Conservation (phyloP, 2,888 invertebrate species). For the Nowickia ferox region DNA sequence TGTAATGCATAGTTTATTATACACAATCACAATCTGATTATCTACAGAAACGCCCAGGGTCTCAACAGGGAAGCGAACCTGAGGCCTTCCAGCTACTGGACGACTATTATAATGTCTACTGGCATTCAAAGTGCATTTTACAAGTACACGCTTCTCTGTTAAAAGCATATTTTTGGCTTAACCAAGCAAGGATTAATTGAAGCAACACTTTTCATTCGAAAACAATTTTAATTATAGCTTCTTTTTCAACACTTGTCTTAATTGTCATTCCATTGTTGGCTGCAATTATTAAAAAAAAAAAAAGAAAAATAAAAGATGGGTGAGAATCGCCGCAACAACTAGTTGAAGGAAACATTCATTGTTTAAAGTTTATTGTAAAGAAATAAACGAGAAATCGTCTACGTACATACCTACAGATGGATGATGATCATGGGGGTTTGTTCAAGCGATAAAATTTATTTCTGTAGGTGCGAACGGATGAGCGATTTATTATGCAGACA, state of each 20-base stretch:
- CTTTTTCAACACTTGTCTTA: slow-evolving; percentile 65
- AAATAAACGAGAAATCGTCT: neutral
- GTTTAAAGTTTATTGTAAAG: slow-evolving; percentile 7
- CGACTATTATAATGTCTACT: too few relatives aligned
- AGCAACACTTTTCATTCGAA: slow-evolving; percentile 23
- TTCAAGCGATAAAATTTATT: slow-evolving; percentile 25
- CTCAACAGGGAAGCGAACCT: too few relatives aligned
- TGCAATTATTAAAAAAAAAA: slow-evolving; percentile 22
- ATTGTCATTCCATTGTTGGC: slow-evolving; percentile 59
- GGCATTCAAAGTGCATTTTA: too few relatives aligned
- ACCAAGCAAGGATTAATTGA: slow-evolving; percentile 11
- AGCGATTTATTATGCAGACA: slow-evolving; percentile 61
- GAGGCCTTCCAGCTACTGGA: too few relatives aligned
- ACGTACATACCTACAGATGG: neutral
- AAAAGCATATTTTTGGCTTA: neutral
- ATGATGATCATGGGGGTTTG: slow-evolving; percentile 46
- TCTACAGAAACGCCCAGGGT: too few relatives aligned
- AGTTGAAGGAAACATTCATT: slow-evolving; percentile 19
- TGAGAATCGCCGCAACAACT: slow-evolving; percentile 37
- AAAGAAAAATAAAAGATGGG: slow-evolving; percentile 5
- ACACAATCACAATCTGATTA: too few relatives aligned
- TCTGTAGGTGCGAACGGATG: slow-evolving; percentile 54
- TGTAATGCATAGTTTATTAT: too few relatives aligned
- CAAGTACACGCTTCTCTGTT: too few relatives aligned
- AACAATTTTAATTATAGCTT: slow-evolving; percentile 60